Evolutionary conservation across 2,113 vertebrate genomes (phyloP).

Genomic region (Ceratotherium simum): DNA sequence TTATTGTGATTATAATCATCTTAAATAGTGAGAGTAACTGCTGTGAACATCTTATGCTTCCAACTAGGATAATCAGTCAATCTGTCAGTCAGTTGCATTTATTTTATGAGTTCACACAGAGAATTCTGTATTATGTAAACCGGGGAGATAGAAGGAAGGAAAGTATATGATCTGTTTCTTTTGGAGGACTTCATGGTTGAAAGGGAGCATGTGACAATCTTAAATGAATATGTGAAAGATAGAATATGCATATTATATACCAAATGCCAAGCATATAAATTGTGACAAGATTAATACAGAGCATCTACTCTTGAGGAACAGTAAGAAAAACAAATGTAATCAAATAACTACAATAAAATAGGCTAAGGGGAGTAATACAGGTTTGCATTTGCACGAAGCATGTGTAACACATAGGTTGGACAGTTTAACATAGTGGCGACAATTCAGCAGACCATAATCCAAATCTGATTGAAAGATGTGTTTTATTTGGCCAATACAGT

Average conservation of each 20-base stretch:
- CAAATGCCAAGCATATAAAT: neutral
- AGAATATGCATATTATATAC: neutral
- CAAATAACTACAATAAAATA: neutral
- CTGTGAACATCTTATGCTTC: constrained; percentile 79
- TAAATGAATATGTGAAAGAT: neutral
- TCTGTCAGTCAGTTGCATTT: neutral
- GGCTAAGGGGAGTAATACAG: neutral
- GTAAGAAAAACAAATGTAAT: neutral
- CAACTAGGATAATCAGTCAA: constrained; percentile 68
- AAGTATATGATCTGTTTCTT: neutral
- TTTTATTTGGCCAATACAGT: neutral
- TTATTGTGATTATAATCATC: constrained; percentile 73
- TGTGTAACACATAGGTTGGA: neutral
- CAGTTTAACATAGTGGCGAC: neutral
- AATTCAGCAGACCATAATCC: neutral
- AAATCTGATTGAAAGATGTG: neutral
- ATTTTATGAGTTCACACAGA: neutral
- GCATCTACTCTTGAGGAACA: neutral
- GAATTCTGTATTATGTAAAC: neutral
- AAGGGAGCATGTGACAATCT: neutral
- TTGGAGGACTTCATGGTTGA: neutral
- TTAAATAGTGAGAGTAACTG: constrained; percentile 79
- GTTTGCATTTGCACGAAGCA: neutral
- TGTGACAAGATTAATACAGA: neutral
- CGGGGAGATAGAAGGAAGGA: neutral